A percentile compares a stretch with the other conserved stretches of the same genome.
Evolutionary conservation across 2,113 vertebrate species (phyloP).

Genomic region (Lasiurus borealis): DNA sequence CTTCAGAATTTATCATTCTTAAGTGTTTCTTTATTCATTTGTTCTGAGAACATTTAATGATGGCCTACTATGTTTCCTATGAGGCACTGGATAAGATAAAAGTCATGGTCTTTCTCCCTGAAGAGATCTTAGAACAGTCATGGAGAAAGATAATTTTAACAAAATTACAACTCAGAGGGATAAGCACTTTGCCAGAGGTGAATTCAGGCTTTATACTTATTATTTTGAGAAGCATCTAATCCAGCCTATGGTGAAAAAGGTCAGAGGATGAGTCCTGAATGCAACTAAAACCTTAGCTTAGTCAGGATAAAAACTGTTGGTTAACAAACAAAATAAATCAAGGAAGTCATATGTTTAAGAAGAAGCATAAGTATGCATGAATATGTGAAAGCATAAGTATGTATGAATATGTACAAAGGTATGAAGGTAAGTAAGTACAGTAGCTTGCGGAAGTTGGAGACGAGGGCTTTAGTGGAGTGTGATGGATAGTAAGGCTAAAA

Average conservation of each 20-base stretch:
- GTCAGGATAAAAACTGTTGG: not conserved
- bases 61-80: not conserved
- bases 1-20: not conserved
- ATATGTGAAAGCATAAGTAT: not conserved
- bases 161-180: not conserved
- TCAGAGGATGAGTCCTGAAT: not conserved
- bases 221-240: not conserved
- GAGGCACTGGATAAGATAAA: not conserved
- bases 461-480: rapidly evolving
- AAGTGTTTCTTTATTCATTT: not conserved
- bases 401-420: not conserved
- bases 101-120: not conserved
- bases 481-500: not conserved
- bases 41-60: not conserved
- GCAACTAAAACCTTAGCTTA: not conserved
- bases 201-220: not conserved
- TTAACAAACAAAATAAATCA: not conserved
- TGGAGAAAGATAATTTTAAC: not conserved
- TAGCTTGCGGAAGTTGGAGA: not conserved
- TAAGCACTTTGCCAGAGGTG: not conserved
- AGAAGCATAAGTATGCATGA: not conserved
- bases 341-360: not conserved
- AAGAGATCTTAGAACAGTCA: not conserved
- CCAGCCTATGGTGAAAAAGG: not conserved
- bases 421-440: not conserved